Evolutionary conservation across 1,140 invertebrate genomes (phyloP).

Genomic region (Hylyphantes graminicola): DNA sequence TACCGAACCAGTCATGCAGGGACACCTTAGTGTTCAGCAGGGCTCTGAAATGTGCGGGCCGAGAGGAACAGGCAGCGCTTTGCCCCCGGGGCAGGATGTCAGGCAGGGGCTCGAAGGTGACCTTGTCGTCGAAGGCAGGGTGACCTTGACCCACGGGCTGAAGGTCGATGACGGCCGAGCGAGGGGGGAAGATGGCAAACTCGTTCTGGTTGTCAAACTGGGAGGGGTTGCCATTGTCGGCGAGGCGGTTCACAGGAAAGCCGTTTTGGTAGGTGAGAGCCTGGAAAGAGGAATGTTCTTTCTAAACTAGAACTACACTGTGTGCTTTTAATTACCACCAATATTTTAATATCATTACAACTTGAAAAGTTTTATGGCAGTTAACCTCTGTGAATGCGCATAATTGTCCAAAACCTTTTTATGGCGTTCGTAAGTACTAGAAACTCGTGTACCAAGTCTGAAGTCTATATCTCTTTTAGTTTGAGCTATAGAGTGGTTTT

Average conservation of each 20-base stretch:
- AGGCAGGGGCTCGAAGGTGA: constrained; percentile 67
- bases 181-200: no score
- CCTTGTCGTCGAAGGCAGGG: constrained; percentile 48
- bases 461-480: no score
- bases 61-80: constrained; percentile 33
- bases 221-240: constrained; percentile 37
- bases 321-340: no score
- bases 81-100: constrained; percentile 62
- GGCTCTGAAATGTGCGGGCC: constrained; percentile 62
- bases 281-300: neutral
- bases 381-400: no score
- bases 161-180: no score
- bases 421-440: no score
- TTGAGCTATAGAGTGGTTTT: no score
- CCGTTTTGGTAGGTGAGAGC: constrained; percentile 51
- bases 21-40: constrained; percentile 59
- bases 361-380: no score
- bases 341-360: no score
- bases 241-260: constrained; percentile 26
- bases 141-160: constrained; percentile 12
- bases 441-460: no score
- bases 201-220: constrained; percentile 49
- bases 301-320: no score
- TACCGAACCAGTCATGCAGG: constrained; percentile 68
- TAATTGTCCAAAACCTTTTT: no score